Evolutionary conservation across 2,797 vertebrate species (phyloP).

Genomic region (Naso thynnoides): DNA sequence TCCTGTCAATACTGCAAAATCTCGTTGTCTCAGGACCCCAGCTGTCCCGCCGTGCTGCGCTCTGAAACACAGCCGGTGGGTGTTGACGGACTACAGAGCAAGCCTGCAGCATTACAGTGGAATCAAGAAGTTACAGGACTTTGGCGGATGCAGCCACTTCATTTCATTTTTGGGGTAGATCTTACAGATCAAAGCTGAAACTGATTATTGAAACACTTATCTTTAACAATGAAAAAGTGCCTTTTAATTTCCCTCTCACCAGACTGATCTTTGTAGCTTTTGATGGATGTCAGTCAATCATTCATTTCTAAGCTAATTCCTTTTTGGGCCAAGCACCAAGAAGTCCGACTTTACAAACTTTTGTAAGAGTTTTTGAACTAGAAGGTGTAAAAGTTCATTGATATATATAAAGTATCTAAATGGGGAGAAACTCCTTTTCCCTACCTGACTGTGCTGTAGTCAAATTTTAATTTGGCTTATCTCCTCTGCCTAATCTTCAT

Average conservation of each 20-base stretch:
- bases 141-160: slow-evolving; percentile 3
- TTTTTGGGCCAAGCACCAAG: background rate
- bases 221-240: slow-evolving; percentile 30
- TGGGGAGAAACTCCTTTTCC: background rate
- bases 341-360: background rate
- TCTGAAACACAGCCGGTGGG: too few species aligned
- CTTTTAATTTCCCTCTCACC: slow-evolving; percentile 15
- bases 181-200: background rate
- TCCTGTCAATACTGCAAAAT: too few species aligned
- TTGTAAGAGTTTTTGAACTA: background rate
- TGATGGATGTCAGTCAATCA: slow-evolving; percentile 15
- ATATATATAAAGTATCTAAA: background rate
- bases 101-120: too few species aligned
- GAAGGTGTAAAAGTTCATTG: background rate
- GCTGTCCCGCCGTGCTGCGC: too few species aligned
- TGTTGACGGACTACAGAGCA: too few species aligned
- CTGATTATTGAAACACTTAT: slow-evolving; percentile 27
- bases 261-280: slow-evolving; percentile 5
- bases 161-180: slow-evolving; percentile 18
- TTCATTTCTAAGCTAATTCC: background rate
- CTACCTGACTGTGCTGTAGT: background rate
- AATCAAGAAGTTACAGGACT: slow-evolving; percentile 2
- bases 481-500: slow-evolving; percentile 12
- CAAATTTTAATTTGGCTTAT: slow-evolving; percentile 13
- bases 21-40: too few species aligned